Evolutionary conservation across 2,797 vertebrate species (phyloP), one percentile per base, ranked within the genome.

Genomic region (Danio aesculapii): DNA sequence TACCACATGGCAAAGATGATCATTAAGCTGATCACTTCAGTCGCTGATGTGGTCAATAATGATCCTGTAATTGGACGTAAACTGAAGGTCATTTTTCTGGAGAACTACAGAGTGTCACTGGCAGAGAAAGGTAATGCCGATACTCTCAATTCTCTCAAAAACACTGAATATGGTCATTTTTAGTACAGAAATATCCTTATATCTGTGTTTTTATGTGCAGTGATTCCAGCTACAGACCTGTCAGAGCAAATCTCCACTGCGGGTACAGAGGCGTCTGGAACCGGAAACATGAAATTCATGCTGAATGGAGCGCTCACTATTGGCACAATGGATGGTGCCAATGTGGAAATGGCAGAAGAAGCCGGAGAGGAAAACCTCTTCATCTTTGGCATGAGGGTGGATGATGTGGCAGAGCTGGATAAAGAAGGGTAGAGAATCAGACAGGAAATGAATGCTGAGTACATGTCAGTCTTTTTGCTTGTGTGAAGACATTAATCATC

Each of bases 231-330:
- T 12, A 96, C 97, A 0, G 97, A 99, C 87, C 89, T 99, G 88
- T 99, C 98, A 0, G 95, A 99, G 93, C 98, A 99, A 94, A 99
- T 99, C 86, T 99, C 98, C 89, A 99, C 97, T 0, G 98, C 98
- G 0, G 97, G 98, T 79, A 99, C 98, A 0, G 97, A 99, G 83
- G 97, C 98, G 0, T 99, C 98, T 0, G 97, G 97, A 4, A 99
- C 98, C 0, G 98, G 97, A 5, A 99, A 99, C 90, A 99, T 99
- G 98, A 99, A 99, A 85, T 99, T 99, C 93, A 99, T 99, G 97
- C 90, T 99, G 88, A 99, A 99, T 0, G 97, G 97, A 0, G 97
- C 97, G 0, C 94, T 99, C 86, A 99, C 98, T 88, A 98, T 99
- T 0, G 98, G 97, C 83, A 99, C 98, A 81, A 97, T 99, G 97